phyloP scores from a whole-genome alignment of 2,797 vertebrate species.

The Chelonia mydas region DNA sequence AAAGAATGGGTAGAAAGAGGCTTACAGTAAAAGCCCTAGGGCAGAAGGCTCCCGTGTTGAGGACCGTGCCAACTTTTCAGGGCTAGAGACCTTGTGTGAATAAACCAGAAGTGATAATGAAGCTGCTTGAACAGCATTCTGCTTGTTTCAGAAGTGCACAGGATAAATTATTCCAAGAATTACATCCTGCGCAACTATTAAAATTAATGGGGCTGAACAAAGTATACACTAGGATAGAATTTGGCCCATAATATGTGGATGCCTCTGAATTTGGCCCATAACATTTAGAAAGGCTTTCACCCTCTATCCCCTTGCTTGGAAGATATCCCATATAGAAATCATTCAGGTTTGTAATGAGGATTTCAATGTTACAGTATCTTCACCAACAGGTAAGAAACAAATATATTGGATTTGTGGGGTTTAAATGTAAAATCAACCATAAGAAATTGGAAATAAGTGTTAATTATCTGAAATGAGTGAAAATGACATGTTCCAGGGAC shows the following conservation, averaged over 20 bases:
- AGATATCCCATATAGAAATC: too few species aligned
- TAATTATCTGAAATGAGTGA: too few species aligned
- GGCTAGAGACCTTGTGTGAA: neutral
- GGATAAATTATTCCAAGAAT: neutral
- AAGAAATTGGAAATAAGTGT: too few species aligned
- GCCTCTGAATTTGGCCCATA: too few species aligned
- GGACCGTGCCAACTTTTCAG: neutral
- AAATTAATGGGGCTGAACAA: neutral
- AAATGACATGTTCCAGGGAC: too few species aligned
- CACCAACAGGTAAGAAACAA: too few species aligned
- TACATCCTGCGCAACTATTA: neutral
- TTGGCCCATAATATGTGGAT: neutral
- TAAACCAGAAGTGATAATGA: neutral
- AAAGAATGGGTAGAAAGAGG: neutral
- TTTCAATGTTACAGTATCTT: too few species aligned
- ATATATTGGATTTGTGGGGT: too few species aligned
- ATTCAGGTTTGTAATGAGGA: too few species aligned
- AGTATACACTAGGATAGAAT: neutral
- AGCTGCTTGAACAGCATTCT: neutral
- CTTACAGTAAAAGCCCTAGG: neutral
- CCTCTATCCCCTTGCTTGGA: too few species aligned
- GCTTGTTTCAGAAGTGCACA: neutral
- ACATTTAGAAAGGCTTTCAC: too few species aligned
- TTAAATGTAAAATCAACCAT: too few species aligned
- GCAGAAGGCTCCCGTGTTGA: neutral